A percentile compares a stretch with the other conserved stretches of the same genome.
These are phyloP conservation scores for Drosophila orosa DNA, from an alignment of 1,140 invertebrate genomes.

Conservation along the genomic window DNA sequence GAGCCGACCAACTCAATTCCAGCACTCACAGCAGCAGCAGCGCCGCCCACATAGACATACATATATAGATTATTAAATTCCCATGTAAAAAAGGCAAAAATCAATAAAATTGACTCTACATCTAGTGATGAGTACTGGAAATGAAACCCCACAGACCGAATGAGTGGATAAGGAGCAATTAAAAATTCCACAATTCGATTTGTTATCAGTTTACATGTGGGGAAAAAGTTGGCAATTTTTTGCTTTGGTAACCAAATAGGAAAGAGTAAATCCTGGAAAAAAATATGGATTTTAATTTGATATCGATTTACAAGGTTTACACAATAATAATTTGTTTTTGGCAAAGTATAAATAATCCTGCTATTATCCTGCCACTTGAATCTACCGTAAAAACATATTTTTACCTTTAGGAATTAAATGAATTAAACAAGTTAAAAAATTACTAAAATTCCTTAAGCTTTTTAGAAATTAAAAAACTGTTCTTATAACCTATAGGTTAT, in stretches of 20 bases:
- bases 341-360: background rate
- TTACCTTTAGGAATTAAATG: too few relatives aligned
- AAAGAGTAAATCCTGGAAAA: background rate
- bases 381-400: accelerated
- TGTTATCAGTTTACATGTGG: slow-evolving; percentile 27
- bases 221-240: background rate
- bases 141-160: slow-evolving; percentile 3
- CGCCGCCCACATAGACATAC: slow-evolving; percentile 4
- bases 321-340: background rate
- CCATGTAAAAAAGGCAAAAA: slow-evolving; percentile 73
- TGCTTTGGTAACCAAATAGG: background rate
- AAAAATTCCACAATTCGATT: slow-evolving; percentile 40
- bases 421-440: background rate
- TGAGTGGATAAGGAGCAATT: slow-evolving; percentile 38
- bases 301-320: background rate
- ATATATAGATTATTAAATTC: slow-evolving; percentile 62
- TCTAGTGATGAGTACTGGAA: slow-evolving; percentile 30
- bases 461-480: background rate
- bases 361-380: background rate
- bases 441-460: background rate
- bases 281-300: slow-evolving; percentile 1
- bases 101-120: slow-evolving; percentile 72
- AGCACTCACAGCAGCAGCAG: background rate
- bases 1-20: slow-evolving; percentile 24
- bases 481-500: too few relatives aligned